Percentiles rank a stretch among this genome's conserved stretches.
phyloP scores from a whole-genome alignment of 2,113 vertebrate genomes.

The Coreoperca whiteheadi region DNA sequence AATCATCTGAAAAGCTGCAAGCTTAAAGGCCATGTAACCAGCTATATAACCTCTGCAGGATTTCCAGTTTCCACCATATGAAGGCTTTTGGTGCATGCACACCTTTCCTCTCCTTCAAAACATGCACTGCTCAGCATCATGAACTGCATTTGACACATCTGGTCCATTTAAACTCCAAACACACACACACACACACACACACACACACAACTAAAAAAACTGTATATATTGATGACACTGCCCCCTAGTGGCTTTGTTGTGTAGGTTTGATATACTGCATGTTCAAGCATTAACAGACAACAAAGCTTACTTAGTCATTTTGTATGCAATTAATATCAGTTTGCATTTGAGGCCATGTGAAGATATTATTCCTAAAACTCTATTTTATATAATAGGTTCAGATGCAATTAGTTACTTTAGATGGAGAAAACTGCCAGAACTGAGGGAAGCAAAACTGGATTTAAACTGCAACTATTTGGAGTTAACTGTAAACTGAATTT shows the following conservation, averaged over 20 bases:
- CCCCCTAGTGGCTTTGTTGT: conserved; percentile 8
- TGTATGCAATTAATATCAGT: not conserved
- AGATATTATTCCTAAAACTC: not conserved
- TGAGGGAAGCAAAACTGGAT: not conserved
- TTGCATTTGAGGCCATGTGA: not conserved
- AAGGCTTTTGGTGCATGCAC: not conserved
- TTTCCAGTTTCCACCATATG: not conserved
- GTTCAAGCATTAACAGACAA: not conserved
- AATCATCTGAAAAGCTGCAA: not conserved
- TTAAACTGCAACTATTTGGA: not conserved
- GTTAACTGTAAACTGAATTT: not conserved
- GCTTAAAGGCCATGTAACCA: not conserved
- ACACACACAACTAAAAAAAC: not conserved
- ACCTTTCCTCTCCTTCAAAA: not conserved
- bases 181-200: not conserved
- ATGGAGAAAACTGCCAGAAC: not conserved
- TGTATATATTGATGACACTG: not conserved
- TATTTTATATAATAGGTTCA: not conserved
- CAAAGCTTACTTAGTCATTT: not conserved
- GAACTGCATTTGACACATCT: not conserved
- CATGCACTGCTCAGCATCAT: not conserved
- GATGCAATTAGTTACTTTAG: not conserved
- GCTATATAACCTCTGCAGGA: not conserved
- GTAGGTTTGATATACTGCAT: not conserved
- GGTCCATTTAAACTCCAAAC: not conserved